Evolutionary conservation across 92 coral and sea anemone species (phyloP).

Genomic region (Plumapathes pennacea): DNA sequence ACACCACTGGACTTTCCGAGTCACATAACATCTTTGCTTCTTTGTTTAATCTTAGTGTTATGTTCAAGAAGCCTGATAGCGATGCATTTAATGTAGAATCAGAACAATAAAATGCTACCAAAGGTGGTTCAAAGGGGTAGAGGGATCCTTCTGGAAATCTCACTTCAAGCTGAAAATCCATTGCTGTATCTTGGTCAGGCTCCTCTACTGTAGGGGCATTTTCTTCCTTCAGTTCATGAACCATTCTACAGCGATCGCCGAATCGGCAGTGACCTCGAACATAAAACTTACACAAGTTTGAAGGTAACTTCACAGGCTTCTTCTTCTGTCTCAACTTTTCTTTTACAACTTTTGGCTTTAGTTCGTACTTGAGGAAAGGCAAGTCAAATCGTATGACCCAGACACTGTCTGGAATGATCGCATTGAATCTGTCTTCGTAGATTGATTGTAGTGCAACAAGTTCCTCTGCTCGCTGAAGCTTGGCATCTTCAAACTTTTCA

Average conservation of each 20-base stretch:
- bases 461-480: conserved; percentile 67
- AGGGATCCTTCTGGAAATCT: conserved; percentile 67
- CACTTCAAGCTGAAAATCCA: conserved; percentile 59
- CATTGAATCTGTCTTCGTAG: conserved; percentile 58
- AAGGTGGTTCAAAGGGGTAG: conserved; percentile 80
- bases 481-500: conserved; percentile 48
- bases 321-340: conserved; percentile 5
- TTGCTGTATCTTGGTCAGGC: conserved; percentile 5
- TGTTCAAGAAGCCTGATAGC: conserved; percentile 64
- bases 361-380: conserved; percentile 45
- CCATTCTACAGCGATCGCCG: conserved; percentile 71
- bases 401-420: conserved; percentile 64
- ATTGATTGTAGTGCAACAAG: conserved; percentile 70
- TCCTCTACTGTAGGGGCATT: conserved; percentile 1
- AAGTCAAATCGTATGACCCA: conserved; percentile 63
- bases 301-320: conserved; percentile 4
- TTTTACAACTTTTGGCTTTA: conserved; percentile 25
- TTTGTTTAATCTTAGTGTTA: conserved; percentile 50
- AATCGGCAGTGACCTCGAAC: conserved; percentile 60
- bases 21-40: conserved; percentile 53
- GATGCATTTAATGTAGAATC: conserved; percentile 54
- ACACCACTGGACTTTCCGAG: conserved; percentile 59
- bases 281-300: conserved; percentile 59
- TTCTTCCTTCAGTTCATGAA: conserved; percentile 25
- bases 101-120: conserved; percentile 69